These are phyloP conservation scores for Phoxinus dragarum DNA, from an alignment of 2,797 vertebrate genomes.

Conservation along the genomic window DNA sequence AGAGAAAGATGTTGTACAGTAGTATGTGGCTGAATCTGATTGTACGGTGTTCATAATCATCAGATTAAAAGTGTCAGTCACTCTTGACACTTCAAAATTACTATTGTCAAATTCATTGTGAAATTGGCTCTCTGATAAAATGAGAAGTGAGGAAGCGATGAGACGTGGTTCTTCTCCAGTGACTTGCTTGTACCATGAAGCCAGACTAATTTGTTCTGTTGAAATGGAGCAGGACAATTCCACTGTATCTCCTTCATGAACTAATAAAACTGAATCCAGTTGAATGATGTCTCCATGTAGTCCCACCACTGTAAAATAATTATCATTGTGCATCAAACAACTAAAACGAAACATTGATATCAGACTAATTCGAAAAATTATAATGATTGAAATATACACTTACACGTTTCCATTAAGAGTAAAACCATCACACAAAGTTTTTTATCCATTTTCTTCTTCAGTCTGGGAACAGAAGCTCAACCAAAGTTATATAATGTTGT, in stretches of 20 bases:
- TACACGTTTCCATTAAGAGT: not conserved
- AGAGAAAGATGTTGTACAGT: conserved; percentile 14
- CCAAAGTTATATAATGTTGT: not conserved
- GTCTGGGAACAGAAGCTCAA: not conserved
- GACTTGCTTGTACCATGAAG: conserved; percentile 33
- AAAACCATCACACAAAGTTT: too few species aligned
- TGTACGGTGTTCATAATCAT: not conserved
- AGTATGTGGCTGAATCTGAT: conserved; percentile 44
- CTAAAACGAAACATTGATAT: not conserved
- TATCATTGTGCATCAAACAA: not conserved
- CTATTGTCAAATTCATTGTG: conserved; percentile 11
- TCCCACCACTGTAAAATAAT: not conserved
- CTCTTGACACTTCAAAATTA: conserved; percentile 1
- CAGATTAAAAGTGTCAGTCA: not conserved
- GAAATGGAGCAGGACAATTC: conserved; percentile 15
- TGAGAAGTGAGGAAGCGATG: not conserved
- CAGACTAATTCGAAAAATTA: not conserved
- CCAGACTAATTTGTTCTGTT: not conserved
- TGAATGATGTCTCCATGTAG: conserved; percentile 1
- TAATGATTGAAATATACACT: not conserved
- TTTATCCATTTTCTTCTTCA: conserved; percentile 2
- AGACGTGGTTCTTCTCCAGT: conserved; percentile 29
- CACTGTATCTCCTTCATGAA: conserved; percentile 32
- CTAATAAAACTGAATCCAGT: not conserved
- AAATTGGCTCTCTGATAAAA: not conserved